These are phyloP conservation scores for Excalfactoria chinensis DNA, from an alignment of 2,113 vertebrate species.

Conservation along the genomic window DNA sequence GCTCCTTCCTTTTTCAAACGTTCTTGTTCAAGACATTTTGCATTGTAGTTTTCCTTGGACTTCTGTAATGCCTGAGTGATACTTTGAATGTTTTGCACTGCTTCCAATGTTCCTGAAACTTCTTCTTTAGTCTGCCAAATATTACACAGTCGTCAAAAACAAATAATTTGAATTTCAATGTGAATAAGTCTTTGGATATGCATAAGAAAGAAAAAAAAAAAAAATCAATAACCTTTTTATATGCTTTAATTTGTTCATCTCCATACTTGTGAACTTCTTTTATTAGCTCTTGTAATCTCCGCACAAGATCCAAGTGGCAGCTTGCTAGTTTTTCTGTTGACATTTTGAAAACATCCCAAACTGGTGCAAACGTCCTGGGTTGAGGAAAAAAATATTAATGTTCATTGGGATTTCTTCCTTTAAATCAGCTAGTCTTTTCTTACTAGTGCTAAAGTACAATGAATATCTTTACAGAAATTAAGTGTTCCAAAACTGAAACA, in stretches of 20 bases:
- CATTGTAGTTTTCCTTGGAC: slow-evolving; percentile 95
- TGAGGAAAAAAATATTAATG: not conserved
- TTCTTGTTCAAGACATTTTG: slow-evolving; percentile 93
- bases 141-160: slow-evolving; percentile 61
- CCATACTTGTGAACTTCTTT: slow-evolving; percentile 98
- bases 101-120: slow-evolving; percentile 94
- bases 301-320: slow-evolving; percentile 95
- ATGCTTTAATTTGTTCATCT: slow-evolving; percentile 95
- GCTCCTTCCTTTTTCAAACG: slow-evolving; percentile 96
- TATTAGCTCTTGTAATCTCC: slow-evolving; percentile 95
- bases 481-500: not conserved
- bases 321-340: slow-evolving; percentile 94
- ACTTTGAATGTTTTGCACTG: slow-evolving; percentile 94
- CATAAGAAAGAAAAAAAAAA: not conserved
- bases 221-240: slow-evolving; percentile 90
- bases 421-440: not conserved
- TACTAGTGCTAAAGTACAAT: not conserved
- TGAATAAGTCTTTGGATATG: not conserved
- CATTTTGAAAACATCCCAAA: slow-evolving; percentile 96
- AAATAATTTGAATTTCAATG: not conserved
- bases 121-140: slow-evolving; percentile 94
- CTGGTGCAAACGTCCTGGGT: slow-evolving; percentile 92
- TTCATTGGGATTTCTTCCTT: not conserved
- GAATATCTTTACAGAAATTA: not conserved
- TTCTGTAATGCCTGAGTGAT: slow-evolving; percentile 94